These are phyloP conservation scores for Clivina fossor DNA, from an alignment of 2,888 invertebrate genomes.

Conservation along the genomic window DNA sequence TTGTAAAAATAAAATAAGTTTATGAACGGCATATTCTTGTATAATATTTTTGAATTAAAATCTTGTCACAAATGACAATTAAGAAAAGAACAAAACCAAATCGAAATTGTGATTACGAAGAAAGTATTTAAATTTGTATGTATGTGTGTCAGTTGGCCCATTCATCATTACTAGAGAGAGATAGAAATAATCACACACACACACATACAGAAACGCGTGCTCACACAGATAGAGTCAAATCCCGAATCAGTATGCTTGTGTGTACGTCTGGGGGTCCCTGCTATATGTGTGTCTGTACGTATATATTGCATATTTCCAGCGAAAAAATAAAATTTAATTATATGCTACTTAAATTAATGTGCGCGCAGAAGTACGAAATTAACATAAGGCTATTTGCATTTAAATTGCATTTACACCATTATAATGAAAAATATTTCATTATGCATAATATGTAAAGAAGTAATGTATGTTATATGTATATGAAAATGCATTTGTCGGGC, in stretches of 20 bases:
- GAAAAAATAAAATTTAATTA: conserved; percentile 65
- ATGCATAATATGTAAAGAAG: conserved; percentile 48
- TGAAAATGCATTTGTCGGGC: conserved; percentile 50
- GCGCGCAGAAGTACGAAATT: conserved; percentile 54
- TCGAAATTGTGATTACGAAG: too few species aligned
- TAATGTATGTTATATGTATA: conserved; percentile 51
- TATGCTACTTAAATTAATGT: conserved; percentile 72
- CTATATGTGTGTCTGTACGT: neutral
- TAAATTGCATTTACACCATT: conserved; percentile 56
- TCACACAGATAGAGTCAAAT: conserved; percentile 19
- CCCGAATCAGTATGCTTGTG: too few species aligned
- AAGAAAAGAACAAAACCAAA: too few species aligned
- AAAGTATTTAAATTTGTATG: too few species aligned
- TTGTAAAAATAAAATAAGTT: too few species aligned
- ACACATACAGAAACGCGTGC: too few species aligned
- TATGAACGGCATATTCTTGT: too few species aligned
- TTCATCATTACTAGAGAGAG: conserved; percentile 24
- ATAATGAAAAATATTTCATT: conserved; percentile 55
- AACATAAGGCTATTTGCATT: conserved; percentile 57
- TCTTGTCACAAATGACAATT: too few species aligned
- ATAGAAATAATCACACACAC: too few species aligned
- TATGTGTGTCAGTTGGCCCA: conserved; percentile 23
- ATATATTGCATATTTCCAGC: conserved; percentile 50
- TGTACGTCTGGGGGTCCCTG: too few species aligned
- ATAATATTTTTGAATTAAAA: too few species aligned